A percentile compares a stretch with the other conserved stretches of the same genome.
Conservation (phyloP, 2,113 vertebrate genomes). For the Peromyscus maniculatus region DNA sequence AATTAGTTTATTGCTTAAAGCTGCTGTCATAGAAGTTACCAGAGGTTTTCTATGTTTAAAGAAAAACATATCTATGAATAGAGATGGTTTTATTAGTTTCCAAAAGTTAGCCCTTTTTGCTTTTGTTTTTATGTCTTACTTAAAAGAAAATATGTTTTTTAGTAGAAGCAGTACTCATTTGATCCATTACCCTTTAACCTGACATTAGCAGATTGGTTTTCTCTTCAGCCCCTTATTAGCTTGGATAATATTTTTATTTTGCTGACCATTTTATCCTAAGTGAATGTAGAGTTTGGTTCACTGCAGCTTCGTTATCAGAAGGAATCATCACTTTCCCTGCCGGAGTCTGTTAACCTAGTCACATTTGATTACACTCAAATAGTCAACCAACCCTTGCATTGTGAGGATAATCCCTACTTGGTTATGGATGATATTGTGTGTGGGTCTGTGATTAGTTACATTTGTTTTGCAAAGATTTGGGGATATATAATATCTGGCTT, state of each 20-base stretch:
- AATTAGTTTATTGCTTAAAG: no score
- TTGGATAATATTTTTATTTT: neutral
- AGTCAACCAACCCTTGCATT: neutral
- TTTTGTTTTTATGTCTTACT: no score
- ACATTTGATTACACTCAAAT: constrained; percentile 1
- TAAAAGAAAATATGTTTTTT: no score
- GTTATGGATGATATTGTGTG: neutral
- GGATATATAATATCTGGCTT: neutral
- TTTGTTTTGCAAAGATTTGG: constrained; percentile 4
- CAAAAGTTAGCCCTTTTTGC: no score
- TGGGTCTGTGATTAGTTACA: neutral
- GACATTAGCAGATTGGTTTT: no score
- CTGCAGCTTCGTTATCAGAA: neutral
- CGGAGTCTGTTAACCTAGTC: neutral
- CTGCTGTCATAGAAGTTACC: no score
- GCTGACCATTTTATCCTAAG: constrained; percentile 15
- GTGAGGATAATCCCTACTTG: neutral
- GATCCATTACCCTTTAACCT: no score
- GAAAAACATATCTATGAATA: no score
- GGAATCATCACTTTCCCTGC: neutral
- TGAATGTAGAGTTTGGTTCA: neutral
- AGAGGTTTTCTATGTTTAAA: no score
- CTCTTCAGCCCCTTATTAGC: neutral
- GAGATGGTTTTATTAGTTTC: no score
- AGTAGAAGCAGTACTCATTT: no score